Base-by-base conservation (phyloP, 1,140 invertebrate genomes). In the Diplogasteroides magnus region DNA sequence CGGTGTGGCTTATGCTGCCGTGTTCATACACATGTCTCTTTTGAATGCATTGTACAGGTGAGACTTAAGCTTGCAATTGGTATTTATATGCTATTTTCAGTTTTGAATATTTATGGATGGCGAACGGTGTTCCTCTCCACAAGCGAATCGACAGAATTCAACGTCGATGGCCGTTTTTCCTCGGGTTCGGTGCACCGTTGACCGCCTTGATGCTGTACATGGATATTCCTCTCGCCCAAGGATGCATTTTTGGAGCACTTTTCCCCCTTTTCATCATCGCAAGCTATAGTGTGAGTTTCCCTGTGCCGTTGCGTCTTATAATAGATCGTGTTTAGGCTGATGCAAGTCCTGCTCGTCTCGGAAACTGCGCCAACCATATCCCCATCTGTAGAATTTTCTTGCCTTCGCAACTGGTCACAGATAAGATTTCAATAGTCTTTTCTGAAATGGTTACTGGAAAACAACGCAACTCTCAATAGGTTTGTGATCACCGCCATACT, bases 261-360 rank as follows among this genome's bases (percentile, higher is more conserved):
- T 81, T 79, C 61, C 78, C 78, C 6, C 73, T 79, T 19, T 79
- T 79, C 67, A 79, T 79, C 61, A 69, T 79, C 48, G 78, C 74
- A 32, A 71, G 69, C 31, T 78, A 71, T 29, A 56, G 23, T 56
- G 69, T 65, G 56, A 19, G 61, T 37, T 2, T 56, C 28, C 31
- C 26, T 48, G 2, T 1, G 0, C n/a, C 55, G n/a, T 29, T 25
- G 1, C 31, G 28, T 2, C 11, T 19, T 19, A 27, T 1, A 29
- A 2, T 15, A 29, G 1, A 29, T n/a, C n/a, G n/a, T 0, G 61
- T 71, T 61, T 58, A 71, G 69, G 69, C 48, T 15, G 64, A 71
- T 57, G 64, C 62, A 63, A 37, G n/a, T 32, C 19, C 37, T 48
- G 19, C 19, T 19, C 37, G 37, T 11, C 37, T 11, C 37, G 19